Evolutionary conservation across 1,140 invertebrate genomes (phyloP), one percentile per base, ranked within the genome.

Genomic region (Scaptomyza graminum): DNA sequence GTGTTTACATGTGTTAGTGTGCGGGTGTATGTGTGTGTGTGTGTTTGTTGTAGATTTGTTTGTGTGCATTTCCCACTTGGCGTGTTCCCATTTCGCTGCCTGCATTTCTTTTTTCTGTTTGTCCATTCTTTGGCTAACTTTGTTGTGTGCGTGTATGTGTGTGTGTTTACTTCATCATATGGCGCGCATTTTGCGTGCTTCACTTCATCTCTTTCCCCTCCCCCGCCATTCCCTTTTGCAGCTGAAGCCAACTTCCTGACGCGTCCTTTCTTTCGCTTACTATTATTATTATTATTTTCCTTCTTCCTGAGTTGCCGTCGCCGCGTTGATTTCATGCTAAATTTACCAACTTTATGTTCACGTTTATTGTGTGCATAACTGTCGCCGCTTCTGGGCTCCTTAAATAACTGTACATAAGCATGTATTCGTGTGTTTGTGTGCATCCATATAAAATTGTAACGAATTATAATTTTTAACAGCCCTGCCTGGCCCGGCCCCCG

Each of bases 341-440:
- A 83, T 83, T 76, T 88, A 72, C 70, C 64, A 78, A 82, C 74
- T 82, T 77, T 85, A 76, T 78, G 76, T 56, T 64, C 70, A 62
- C 78, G 71, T 88, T 87, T 87, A 87, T 87, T 88, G 82, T 87
- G 82, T 88, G 83, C 82, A 87, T 79, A 87, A 82, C 79, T 76
- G 78, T 84, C 75, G 79, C 61, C 75, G 79, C 61, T 60, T 34
- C 52, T 44, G 64, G 63, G 57, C 54, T 47, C 70, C 69, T 77
- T 71, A 75, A 85, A 72, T 64, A 82, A 71, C 74, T 68, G 78
- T 62, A 39, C 41, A 64, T 37, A 12, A 16, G 41, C 37, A 39
- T 47, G 22, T 39, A 13, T 65, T 49, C 31, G 44, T 51, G 22
- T 34, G 31, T 31, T 3, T 5, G 28, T 54, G 54, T 51, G 25